phyloP scores from a whole-genome alignment of 2,113 vertebrate species.

The Cavia aperea region DNA sequence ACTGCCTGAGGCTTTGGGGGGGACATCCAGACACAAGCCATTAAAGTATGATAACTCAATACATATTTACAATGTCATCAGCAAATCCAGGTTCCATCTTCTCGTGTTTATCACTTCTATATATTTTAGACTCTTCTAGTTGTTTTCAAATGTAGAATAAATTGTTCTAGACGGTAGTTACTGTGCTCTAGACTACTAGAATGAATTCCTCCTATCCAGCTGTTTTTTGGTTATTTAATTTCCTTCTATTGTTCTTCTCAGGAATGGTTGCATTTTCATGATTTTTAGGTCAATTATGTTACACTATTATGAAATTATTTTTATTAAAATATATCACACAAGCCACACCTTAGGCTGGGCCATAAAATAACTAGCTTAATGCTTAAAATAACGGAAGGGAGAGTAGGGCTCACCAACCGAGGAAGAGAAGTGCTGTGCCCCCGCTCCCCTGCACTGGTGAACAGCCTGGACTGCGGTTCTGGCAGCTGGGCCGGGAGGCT shows the following conservation, averaged over 20 bases:
- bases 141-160: neutral
- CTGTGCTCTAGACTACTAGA: neutral
- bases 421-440: neutral
- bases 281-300: neutral
- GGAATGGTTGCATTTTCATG: neutral
- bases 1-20: neutral
- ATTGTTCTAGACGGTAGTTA: neutral
- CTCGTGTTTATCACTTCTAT: neutral
- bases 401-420: neutral
- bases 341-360: neutral
- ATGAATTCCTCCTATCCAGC: neutral
- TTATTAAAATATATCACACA: neutral
- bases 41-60: neutral
- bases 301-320: neutral
- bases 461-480: neutral
- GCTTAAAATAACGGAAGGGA: neutral
- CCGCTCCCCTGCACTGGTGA: constrained; percentile 19
- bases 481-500: neutral
- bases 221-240: neutral
- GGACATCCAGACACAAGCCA: neutral
- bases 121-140: neutral
- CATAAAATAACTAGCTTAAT: neutral
- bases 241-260: neutral
- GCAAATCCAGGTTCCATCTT: neutral
- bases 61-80: neutral